Evolutionary conservation across 1,140 invertebrate genomes (phyloP), one percentile per base, ranked within the genome.

Genomic region (Pararge aegeria): DNA sequence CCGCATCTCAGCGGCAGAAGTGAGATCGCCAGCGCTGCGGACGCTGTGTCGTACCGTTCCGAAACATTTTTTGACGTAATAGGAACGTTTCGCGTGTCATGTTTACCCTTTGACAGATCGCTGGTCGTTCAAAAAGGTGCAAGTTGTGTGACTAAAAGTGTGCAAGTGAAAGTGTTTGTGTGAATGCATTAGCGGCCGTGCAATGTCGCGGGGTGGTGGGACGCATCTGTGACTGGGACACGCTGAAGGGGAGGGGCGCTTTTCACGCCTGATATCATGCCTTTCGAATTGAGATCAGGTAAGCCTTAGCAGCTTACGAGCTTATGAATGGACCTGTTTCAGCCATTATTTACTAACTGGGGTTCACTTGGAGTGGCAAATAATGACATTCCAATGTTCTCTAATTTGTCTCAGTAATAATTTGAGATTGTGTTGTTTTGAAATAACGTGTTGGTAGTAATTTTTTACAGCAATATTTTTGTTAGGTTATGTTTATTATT

Each of bases 231-330:
- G 79, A 83, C 73, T 52, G 70, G 61, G 66, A 64, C 54, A 55
- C 38, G 29, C 55, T 71, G 68, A 58, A 75, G 67, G 76, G 76
- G 78, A 81, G 82, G 74, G 80, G 79, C 73, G 72, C 61, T 76
- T 76, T 78, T 73, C 76, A 81, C 76, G 75, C 74, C 73, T 78
- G 68, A 77, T 70, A 68, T 73, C 71, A 88, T 88, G 85, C 85
- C 85, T 63, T 88, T 85, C 77, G 85, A 86, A 70, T 66, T 78
- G 82, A 82, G 85, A 88, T 75, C 85, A 88, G 85, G 85, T 88
- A 75, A 84, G 80, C 55, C 66, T 71, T 73, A 72, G 58, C 62
- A 51, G 51, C 53, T 49, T 49, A 49, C 46, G 9, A 29, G 21
- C 21, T 18, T 49, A 49, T 49, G 46, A 49, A 49, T 49, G 21